Evolutionary conservation across 1,140 invertebrate genomes (phyloP).

Genomic region (Dendroctonus valens): DNA sequence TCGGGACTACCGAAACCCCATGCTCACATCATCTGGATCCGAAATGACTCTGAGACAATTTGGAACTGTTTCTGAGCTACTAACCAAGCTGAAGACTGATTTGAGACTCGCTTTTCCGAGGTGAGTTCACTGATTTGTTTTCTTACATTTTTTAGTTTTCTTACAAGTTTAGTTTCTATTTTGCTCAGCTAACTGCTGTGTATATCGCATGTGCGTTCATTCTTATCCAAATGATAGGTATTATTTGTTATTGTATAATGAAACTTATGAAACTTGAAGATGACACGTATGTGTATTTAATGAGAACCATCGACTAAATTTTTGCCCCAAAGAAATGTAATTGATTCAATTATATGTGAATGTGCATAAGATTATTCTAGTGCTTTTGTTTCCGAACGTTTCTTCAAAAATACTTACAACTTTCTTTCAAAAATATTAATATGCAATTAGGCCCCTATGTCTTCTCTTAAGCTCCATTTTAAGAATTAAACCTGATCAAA

Average conservation of each 20-base stretch:
- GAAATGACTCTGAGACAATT: slow-evolving; percentile 88
- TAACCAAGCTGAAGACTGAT: slow-evolving; percentile 84
- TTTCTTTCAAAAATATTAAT: too few species aligned
- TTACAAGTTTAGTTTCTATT: not conserved
- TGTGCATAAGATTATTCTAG: too few species aligned
- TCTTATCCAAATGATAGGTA: too few species aligned
- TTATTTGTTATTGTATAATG: not conserved
- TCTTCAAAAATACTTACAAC: too few species aligned
- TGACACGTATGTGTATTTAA: not conserved
- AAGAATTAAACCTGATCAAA: too few species aligned
- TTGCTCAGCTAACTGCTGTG: not conserved
- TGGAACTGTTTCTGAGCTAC: slow-evolving; percentile 78
- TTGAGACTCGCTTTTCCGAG: slow-evolving; percentile 83
- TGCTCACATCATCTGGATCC: slow-evolving; percentile 58
- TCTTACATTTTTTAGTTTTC: not conserved
- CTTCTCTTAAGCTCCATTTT: too few species aligned
- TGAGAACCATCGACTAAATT: too few species aligned
- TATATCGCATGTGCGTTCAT: not conserved
- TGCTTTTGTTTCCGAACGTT: too few species aligned
- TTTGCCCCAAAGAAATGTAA: too few species aligned
- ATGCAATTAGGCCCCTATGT: too few species aligned
- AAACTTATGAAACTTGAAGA: not conserved
- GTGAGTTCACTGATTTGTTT: slow-evolving; percentile 52
- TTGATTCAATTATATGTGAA: too few species aligned
- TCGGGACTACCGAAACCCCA: slow-evolving; percentile 53